These are phyloP conservation scores for Pterocles orientalis DNA, from an alignment of 2,113 vertebrate species.

Conservation along the genomic window DNA sequence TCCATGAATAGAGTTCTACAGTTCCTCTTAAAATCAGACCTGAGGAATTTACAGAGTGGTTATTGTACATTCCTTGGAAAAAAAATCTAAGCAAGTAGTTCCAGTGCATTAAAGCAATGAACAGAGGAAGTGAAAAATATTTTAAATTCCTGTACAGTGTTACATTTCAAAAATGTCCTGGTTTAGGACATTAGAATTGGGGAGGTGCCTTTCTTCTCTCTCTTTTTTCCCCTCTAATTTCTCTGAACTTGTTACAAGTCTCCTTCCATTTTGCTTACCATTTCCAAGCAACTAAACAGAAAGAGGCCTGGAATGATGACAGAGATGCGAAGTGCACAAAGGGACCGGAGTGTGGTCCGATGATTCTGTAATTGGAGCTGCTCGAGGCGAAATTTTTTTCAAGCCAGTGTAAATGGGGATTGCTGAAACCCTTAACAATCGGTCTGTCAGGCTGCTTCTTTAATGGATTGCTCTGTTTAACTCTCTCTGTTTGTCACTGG, in stretches of 20 bases:
- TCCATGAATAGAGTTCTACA: constrained; percentile 10
- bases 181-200: neutral
- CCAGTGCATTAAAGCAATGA: constrained; percentile 63
- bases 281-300: constrained; percentile 70
- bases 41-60: constrained; percentile 62
- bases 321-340: constrained; percentile 59
- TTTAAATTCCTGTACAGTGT: constrained; percentile 66
- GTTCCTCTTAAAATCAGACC: constrained; percentile 55
- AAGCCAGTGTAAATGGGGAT: constrained; percentile 55
- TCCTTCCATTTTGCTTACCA: constrained; percentile 70
- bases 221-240: constrained; percentile 33
- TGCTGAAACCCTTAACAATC: constrained; percentile 51
- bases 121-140: constrained; percentile 64
- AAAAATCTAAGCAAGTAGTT: constrained; percentile 24
- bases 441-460: constrained; percentile 44
- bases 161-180: constrained; percentile 66
- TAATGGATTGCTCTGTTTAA: constrained; percentile 65
- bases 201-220: neutral
- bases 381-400: constrained; percentile 34
- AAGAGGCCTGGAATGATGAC: constrained; percentile 52
- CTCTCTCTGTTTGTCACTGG: constrained; percentile 60
- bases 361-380: constrained; percentile 68
- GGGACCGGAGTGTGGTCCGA: constrained; percentile 53
- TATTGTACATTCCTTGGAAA: constrained; percentile 50
- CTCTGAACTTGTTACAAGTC: constrained; percentile 67